Conservation (phyloP, 2,888 invertebrate genomes). For the Ectropis crepuscularia region DNA sequence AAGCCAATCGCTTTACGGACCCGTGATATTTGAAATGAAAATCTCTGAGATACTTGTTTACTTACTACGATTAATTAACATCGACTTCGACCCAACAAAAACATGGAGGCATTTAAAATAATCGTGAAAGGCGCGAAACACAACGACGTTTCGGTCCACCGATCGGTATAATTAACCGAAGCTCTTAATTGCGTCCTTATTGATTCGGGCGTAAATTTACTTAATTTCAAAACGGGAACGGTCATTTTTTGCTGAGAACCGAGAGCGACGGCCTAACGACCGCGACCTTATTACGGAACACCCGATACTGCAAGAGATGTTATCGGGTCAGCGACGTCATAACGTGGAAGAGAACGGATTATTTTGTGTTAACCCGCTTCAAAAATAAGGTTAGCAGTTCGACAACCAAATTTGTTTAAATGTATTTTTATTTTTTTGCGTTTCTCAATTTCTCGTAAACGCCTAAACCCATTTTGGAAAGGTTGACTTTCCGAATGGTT, state of each 20-base stretch:
- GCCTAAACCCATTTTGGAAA: too few relatives aligned
- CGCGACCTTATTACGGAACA: slow-evolving; percentile 33
- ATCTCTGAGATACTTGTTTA: slow-evolving; percentile 24
- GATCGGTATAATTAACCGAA: slow-evolving; percentile 58
- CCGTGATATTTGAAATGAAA: slow-evolving; percentile 35
- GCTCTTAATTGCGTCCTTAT: slow-evolving; percentile 59
- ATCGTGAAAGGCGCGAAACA: slow-evolving; percentile 39
- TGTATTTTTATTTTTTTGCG: too few relatives aligned
- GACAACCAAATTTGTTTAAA: too few relatives aligned
- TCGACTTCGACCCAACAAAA: slow-evolving; percentile 24
- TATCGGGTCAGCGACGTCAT: slow-evolving; percentile 33
- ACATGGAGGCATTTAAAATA: slow-evolving; percentile 28
- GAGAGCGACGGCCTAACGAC: slow-evolving; percentile 36
- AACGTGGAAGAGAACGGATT: slow-evolving; percentile 23
- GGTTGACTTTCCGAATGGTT: too few relatives aligned
- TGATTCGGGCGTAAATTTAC: slow-evolving; percentile 52
- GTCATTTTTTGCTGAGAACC: slow-evolving; percentile 45
- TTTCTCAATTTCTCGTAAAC: too few relatives aligned
- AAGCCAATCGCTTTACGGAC: slow-evolving; percentile 17
- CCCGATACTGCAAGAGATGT: slow-evolving; percentile 28
- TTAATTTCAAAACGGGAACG: slow-evolving; percentile 47
- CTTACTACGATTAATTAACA: slow-evolving; percentile 33
- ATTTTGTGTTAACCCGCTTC: not conserved
- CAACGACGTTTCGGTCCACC: slow-evolving; percentile 45
- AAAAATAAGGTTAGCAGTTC: too few relatives aligned